These are phyloP conservation scores for Ophioderma brevispina DNA, from an alignment of 35 echinoderm and acorn worm genomes.

Conservation along the genomic window DNA sequence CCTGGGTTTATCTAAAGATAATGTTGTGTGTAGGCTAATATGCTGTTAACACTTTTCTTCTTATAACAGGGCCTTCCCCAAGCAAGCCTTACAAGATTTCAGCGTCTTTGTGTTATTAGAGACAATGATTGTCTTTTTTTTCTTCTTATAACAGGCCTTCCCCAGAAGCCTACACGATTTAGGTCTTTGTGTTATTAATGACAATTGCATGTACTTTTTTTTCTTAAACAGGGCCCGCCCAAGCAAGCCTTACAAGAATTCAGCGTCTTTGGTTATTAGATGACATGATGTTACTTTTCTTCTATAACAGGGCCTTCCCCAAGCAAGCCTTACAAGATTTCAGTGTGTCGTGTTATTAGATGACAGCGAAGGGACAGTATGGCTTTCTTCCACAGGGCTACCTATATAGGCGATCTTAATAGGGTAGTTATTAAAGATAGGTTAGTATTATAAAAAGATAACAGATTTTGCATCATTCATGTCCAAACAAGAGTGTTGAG, in stretches of 20 bases:
- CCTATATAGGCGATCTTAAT: slow-evolving; percentile 79
- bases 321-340: slow-evolving; percentile 95
- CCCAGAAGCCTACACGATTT: too few relatives aligned
- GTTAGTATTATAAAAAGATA: too few relatives aligned
- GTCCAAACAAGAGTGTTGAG: too few relatives aligned
- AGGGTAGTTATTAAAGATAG: too few relatives aligned
- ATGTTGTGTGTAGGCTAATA: too few relatives aligned
- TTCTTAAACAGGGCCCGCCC: slow-evolving; percentile 24
- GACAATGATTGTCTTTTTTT: too few relatives aligned
- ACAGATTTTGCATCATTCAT: too few relatives aligned
- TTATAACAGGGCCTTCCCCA: slow-evolving; percentile 54
- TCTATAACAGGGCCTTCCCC: slow-evolving; percentile 40
- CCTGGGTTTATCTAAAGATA: too few relatives aligned
- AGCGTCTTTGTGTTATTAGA: slow-evolving; percentile 90
- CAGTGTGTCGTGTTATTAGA: slow-evolving; percentile 85
- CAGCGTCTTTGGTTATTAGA: too few relatives aligned
- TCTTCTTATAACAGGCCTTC: too few relatives aligned
- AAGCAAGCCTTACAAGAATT: slow-evolving; percentile 92
- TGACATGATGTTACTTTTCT: not conserved
- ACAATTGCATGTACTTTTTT: too few relatives aligned
- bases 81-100: slow-evolving; percentile 93
- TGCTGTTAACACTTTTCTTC: not conserved
- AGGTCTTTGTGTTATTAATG: too few relatives aligned
- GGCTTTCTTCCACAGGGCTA: slow-evolving; percentile 94
- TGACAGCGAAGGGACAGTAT: slow-evolving; percentile 82